Percentiles rank a stretch among this genome's conserved stretches.
Conservation (phyloP, 2,113 vertebrate species). For the Murina feae region DNA sequence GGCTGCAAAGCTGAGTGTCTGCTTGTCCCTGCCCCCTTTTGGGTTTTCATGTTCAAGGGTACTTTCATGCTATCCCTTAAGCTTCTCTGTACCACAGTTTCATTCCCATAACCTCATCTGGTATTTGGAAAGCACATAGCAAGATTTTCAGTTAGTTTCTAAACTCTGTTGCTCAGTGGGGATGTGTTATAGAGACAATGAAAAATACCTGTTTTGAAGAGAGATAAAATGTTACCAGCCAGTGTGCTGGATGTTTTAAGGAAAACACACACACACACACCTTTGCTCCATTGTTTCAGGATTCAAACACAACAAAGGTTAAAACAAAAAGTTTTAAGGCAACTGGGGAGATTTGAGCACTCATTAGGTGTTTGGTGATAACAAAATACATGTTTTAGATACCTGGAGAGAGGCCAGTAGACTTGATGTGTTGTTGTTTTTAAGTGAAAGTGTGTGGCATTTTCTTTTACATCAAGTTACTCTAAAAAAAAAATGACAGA, state of each 20-base stretch:
- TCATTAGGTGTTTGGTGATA: background rate
- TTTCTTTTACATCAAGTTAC: background rate
- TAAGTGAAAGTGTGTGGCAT: background rate
- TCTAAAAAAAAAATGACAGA: background rate
- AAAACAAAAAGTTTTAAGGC: background rate
- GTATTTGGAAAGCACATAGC: background rate
- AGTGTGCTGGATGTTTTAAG: background rate
- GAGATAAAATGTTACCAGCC: background rate
- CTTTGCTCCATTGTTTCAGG: background rate
- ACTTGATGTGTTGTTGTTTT: background rate
- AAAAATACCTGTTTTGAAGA: background rate
- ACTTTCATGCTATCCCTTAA: background rate
- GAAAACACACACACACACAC: background rate
- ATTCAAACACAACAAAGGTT: background rate
- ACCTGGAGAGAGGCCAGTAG: background rate
- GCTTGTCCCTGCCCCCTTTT: background rate
- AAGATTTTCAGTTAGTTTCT: slow-evolving; percentile 5
- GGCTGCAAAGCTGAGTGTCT: background rate
- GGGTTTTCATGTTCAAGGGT: background rate
- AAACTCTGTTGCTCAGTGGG: background rate
- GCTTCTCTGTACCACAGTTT: background rate
- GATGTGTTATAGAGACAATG: background rate
- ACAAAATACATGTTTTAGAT: background rate
- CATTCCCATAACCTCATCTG: background rate
- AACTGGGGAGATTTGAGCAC: background rate